Evolutionary conservation across 2,888 invertebrate species (phyloP), one percentile per base, ranked within the genome.

Genomic region (Eilema sororculum): DNA sequence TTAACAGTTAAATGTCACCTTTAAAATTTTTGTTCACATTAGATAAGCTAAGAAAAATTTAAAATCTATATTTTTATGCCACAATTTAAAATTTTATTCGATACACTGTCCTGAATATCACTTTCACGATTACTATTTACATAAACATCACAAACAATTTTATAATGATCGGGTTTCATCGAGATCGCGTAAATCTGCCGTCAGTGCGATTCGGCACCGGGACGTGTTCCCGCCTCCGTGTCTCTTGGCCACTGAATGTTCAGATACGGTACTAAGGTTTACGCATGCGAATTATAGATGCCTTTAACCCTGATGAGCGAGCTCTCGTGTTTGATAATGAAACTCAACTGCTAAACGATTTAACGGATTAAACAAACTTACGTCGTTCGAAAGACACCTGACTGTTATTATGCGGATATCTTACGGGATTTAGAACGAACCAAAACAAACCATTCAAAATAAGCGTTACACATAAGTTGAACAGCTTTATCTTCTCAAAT

Each of bases 251-350:
- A 94, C 94, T 94, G 92, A 89, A 86, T 80, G 80, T 79, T 87
- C 84, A 89, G 89, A 87, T 89, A 89, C 86, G 87, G 85, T 83
- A 82, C 87, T 80, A 77, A 84, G 85, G 86, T 91, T 86, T 87
- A 94, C 94, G 94, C 94, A 94, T 94, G 94, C 94, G 94, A 87
- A 85, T 85, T 88, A 84, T 84, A 78, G 79, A 84, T 85, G 84
- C 87, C 86, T 87, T 87, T 87, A 90, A 89, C 89, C 88, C 91
- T 89, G 90, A 90, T 89, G 89, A 90, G 86, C 80, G 85, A 87
- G 87, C 86, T 84, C 82, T 86, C 84, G 83, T 84, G 81, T 86
- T 86, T 90, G 88, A 89, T 92, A 91, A 93, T 92, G 91, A 90
- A 92, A 89, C 86, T 84, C 85, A 86, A 90, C 87, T 86, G 85